Evolutionary conservation across 2,797 vertebrate genomes (phyloP).

Genomic region (Pseudocheirus occidentalis): DNA sequence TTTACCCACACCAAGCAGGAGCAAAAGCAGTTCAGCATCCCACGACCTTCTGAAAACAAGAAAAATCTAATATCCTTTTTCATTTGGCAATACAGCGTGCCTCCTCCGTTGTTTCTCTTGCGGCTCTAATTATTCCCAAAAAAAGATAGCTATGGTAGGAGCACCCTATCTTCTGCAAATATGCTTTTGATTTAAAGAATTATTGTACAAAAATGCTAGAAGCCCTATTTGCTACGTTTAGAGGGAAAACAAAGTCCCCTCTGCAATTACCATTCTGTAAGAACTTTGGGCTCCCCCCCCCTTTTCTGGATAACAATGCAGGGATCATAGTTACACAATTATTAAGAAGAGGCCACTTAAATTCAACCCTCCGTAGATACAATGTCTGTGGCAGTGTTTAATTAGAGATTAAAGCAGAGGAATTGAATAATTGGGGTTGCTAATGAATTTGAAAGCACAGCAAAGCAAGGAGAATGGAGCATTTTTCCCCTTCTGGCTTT

Average conservation of each 20-base stretch:
- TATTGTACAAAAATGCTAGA: slow-evolving; percentile 61
- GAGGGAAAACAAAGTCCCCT: slow-evolving; percentile 47
- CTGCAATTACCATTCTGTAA: slow-evolving; percentile 66
- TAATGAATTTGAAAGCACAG: slow-evolving; percentile 84
- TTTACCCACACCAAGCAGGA: not conserved
- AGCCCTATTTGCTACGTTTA: slow-evolving; percentile 65
- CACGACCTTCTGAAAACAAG: slow-evolving; percentile 60
- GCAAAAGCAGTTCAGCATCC: slow-evolving; percentile 35
- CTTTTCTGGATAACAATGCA: slow-evolving; percentile 71
- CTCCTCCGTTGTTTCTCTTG: slow-evolving; percentile 45
- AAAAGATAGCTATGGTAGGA: slow-evolving; percentile 58
- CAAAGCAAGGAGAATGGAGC: slow-evolving; percentile 68
- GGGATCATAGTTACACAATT: slow-evolving; percentile 79
- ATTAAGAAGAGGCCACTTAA: slow-evolving; percentile 82
- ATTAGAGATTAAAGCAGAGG: slow-evolving; percentile 85
- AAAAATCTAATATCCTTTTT: slow-evolving; percentile 24
- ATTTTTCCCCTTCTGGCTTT: slow-evolving; percentile 45
- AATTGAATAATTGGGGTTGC: slow-evolving; percentile 84
- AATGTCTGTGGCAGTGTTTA: slow-evolving; percentile 83
- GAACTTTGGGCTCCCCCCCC: slow-evolving; percentile 65
- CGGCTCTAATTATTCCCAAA: slow-evolving; percentile 69
- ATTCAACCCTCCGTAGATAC: slow-evolving; percentile 80
- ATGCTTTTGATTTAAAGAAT: slow-evolving; percentile 75
- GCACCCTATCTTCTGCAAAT: slow-evolving; percentile 47
- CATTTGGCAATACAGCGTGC: slow-evolving; percentile 3